Evolutionary conservation across 2,797 vertebrate species (phyloP).

Genomic region (Triplophysa yarkandensis): DNA sequence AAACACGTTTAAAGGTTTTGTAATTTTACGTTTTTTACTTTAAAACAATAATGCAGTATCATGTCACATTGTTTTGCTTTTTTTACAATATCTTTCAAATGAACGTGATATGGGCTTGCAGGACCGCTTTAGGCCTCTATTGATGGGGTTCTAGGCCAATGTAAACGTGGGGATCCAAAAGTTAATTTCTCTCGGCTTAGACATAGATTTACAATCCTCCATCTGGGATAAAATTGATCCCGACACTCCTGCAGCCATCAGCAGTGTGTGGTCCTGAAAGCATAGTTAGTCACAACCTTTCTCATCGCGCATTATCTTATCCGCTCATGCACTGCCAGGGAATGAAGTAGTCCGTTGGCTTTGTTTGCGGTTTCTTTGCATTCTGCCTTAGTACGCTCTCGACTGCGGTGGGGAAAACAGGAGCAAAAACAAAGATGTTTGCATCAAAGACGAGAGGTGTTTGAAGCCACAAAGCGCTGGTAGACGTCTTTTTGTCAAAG

Average conservation of each 20-base stretch:
- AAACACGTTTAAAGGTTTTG: too few species aligned
- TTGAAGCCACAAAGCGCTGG: constrained; percentile 72
- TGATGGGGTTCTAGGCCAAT: not conserved
- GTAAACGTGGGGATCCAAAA: not conserved
- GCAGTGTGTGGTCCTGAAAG: constrained; percentile 39
- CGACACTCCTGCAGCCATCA: constrained; percentile 3
- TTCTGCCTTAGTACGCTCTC: constrained; percentile 59
- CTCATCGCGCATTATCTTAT: constrained; percentile 62
- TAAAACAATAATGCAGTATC: too few species aligned
- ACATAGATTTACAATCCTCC: constrained; percentile 14
- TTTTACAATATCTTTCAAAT: not conserved
- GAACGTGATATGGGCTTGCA: not conserved
- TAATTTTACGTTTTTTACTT: too few species aligned
- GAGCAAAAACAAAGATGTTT: constrained; percentile 68
- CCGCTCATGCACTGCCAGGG: constrained; percentile 59
- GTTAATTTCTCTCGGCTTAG: not conserved
- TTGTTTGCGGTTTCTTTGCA: constrained; percentile 72
- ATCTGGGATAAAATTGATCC: not conserved
- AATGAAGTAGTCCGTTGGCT: constrained; percentile 68
- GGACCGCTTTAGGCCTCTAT: not conserved
- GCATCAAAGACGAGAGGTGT: constrained; percentile 68
- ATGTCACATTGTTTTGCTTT: too few species aligned
- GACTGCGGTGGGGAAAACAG: constrained; percentile 50
- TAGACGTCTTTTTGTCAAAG: constrained; percentile 67
- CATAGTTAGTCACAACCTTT: constrained; percentile 11